Evolutionary conservation across 2,888 invertebrate genomes (phyloP), one percentile per base, ranked within the genome.

Genomic region (Maniola hyperantus): DNA sequence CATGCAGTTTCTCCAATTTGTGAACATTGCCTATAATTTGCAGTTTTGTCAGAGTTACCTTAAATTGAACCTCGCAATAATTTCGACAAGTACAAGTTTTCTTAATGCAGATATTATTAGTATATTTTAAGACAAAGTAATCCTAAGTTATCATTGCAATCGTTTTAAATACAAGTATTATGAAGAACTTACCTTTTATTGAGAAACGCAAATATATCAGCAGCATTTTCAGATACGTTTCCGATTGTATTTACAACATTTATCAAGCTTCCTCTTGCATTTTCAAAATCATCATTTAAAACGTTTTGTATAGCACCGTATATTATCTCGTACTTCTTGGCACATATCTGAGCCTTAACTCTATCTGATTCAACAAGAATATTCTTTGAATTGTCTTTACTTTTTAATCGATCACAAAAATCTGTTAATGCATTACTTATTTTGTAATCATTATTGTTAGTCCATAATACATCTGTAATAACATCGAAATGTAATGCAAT

Each of bases 401-500:
- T 77, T 65, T 80, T 80, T 7, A 85, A 71, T 73, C 82, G 74
- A 11, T 77, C 71, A 68, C 92, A 92, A 71, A 81, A 77, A 13
- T 70, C 65, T 26, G 79, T 73, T 20, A 91, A 67, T 0, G 81
- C 83, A 51, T 84, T 74, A 0, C 79, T 73, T n/a, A 90, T 68
- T 54, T 76, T 81, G 65, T 81, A 83, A 61, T 80, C 76, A 2
- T 80, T 76, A 69, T 81, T 69, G 60, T 83, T 78, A 51, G 61
- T 79, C 81, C 83, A 82, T 54, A 91, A 15, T 0, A 84, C 61
- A 68, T 88, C 81, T 51, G 89, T 91, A 66, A 92, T 69, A 1
- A 87, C 53, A 76, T 92, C 91, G 67, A 87, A 92, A 78, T 87
- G 84, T 66, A 90, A 73, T 0, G 82, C 82, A 20, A 89, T 71